Conservation (phyloP, 2,797 vertebrate species). For the Malacoctenus gilli region DNA sequence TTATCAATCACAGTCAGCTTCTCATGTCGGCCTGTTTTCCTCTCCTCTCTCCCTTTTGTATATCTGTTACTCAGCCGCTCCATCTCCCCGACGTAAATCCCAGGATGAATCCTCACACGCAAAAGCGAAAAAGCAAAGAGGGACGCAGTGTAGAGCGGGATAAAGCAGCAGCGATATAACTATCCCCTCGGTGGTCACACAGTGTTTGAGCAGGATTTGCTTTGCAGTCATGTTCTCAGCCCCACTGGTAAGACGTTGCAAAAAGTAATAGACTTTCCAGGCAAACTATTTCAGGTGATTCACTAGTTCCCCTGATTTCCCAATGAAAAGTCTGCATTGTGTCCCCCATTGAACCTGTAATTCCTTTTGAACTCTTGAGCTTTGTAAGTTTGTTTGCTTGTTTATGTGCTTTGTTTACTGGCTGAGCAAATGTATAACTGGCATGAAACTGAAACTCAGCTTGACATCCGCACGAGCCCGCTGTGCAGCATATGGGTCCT, state of each 20-base stretch:
- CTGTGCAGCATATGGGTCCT: too few species aligned
- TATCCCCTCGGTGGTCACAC: conserved; percentile 12
- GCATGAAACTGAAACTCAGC: conserved; percentile 37
- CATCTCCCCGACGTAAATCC: conserved; percentile 38
- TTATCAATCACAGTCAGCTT: conserved; percentile 56
- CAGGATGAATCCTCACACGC: conserved; percentile 22
- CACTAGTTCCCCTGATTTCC: not conserved
- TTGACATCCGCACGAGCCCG: too few species aligned
- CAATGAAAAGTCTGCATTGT: conserved; percentile 1
- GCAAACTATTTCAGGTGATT: conserved; percentile 7
- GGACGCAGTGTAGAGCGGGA: conserved; percentile 14
- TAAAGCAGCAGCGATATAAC: conserved; percentile 19
- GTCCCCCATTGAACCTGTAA: conserved; percentile 8
- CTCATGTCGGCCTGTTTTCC: conserved; percentile 14
- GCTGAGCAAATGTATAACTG: conserved; percentile 27
- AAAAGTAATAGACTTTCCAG: conserved; percentile 1
- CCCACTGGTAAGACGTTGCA: conserved; percentile 1
- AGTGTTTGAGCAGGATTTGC: conserved; percentile 8
- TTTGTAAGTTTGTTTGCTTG: conserved; percentile 14
- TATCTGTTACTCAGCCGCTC: conserved; percentile 32
- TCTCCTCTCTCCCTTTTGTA: conserved; percentile 22
- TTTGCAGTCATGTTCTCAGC: conserved; percentile 9
- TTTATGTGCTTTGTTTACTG: too few species aligned
- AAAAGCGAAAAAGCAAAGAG: conserved; percentile 24
- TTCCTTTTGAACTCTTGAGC: conserved; percentile 8